A percentile compares a stretch with the other conserved stretches of the same genome.
These are phyloP conservation scores for Ciconia maguari DNA, from an alignment of 2,113 vertebrate species.

Conservation along the genomic window DNA sequence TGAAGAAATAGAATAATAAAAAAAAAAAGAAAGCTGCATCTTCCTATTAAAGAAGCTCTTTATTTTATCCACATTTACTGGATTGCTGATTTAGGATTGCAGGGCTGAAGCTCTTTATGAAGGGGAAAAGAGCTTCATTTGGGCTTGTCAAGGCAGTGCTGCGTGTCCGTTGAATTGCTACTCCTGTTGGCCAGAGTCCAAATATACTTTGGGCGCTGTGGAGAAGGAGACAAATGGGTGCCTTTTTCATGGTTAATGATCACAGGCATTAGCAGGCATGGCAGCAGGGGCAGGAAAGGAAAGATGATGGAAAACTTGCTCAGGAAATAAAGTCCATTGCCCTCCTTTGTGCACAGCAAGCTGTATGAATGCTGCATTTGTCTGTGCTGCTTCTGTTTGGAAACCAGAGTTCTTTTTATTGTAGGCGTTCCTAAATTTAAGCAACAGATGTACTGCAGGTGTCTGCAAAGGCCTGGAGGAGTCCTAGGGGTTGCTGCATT, in stretches of 20 bases:
- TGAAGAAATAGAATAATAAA: neutral
- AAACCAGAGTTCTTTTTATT: neutral
- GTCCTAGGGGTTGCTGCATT: neutral
- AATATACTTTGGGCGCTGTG: neutral
- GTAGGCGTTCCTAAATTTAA: neutral
- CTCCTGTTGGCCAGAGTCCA: neutral
- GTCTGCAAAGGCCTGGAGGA: neutral
- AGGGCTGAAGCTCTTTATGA: neutral
- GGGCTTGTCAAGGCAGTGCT: neutral
- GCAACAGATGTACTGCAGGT: conserved; percentile 14
- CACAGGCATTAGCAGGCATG: neutral
- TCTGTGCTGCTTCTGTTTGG: neutral
- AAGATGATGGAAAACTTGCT: neutral
- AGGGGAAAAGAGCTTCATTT: conserved; percentile 3
- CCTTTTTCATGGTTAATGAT: conserved; percentile 21
- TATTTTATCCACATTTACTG: conserved; percentile 9
- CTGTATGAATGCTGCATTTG: neutral
- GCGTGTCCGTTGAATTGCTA: neutral
- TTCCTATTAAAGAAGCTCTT: neutral
- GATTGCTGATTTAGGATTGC: conserved; percentile 24
- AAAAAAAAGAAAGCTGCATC: neutral
- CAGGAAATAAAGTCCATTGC: neutral
- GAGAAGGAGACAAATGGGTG: conserved; percentile 36
- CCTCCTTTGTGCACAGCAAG: neutral
- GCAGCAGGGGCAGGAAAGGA: neutral